A percentile compares a stretch with the other conserved stretches of the same genome.
These are phyloP conservation scores for Pogonomyrmex barbatus DNA, from an alignment of 1,140 invertebrate species.

Conservation along the genomic window DNA sequence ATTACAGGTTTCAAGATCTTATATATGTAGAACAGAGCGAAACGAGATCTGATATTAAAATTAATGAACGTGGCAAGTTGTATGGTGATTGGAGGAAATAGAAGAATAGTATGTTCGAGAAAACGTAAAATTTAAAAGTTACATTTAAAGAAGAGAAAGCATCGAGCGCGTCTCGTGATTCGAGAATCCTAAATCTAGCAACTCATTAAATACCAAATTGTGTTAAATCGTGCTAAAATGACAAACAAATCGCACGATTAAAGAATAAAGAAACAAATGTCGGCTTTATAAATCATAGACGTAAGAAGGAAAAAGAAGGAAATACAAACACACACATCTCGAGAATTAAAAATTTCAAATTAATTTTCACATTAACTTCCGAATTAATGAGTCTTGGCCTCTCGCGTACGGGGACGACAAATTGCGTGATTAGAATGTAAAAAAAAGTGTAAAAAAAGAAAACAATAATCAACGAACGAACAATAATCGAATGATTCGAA, in stretches of 20 bases:
- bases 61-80: background rate
- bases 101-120: background rate
- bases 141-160: constrained; percentile 15
- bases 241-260: background rate
- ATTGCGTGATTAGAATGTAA: background rate
- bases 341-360: background rate
- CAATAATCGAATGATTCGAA: background rate
- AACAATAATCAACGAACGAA: background rate
- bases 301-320: background rate
- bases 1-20: background rate
- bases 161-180: background rate
- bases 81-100: background rate
- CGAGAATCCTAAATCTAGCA: background rate
- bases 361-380: background rate
- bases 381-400: constrained; percentile 16
- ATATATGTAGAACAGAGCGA: background rate
- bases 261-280: background rate
- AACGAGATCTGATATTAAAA: background rate
- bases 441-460: background rate
- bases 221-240: background rate
- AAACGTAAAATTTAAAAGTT: background rate
- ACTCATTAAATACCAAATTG: constrained; percentile 1
- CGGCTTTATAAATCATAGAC: background rate
- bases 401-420: background rate
- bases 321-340: background rate